Base-by-base conservation (phyloP, 2,888 invertebrate genomes). In the Ichneumoninae sp. region DNA sequence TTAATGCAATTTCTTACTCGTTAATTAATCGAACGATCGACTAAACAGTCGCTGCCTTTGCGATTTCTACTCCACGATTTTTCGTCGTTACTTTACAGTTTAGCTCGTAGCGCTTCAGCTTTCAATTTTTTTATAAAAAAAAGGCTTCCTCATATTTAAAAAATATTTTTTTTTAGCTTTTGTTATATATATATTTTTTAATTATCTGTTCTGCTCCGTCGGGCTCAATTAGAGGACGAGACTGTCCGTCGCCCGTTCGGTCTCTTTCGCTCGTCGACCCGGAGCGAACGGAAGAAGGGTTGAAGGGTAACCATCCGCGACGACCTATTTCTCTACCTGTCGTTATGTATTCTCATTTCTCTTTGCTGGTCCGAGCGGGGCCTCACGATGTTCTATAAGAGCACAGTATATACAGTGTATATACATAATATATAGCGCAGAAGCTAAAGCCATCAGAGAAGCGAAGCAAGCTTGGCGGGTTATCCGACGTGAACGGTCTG, bases 401-500 rank as follows among this genome's bases (percentile, higher is more conserved):
- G 10, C 57, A 26, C 3, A 10, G 7, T 30, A 60, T 60, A 22
- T 16, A 30, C 30, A 30, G 4, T 40, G 1, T 30, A 60, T 40
- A 40, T 10, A 40, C 6, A 10, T 40, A 36, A 54, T 54, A n/a
- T 54, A 54, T 54, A 47, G 3, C 44, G 33, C 71, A 52, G 4
- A n/a, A 16, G 30, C 30, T 13, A 69, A 26, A 78, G 69, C 10
- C 30, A 40, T 60, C 69, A 36, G 71, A 54, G 52, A 8, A 40
- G 57, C 71, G 36, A 54, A 33, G 36, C 44, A 54, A 77, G 50
- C 77, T 70, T 54, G 6, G 26, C 50, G 62, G 77, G 54, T 82
- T 71, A 71, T 77, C 65, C 76, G 80, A 77, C 75, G 74, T 74
- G 77, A 81, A 85, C 75, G 54, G 36, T 65, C 83, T 83, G 86